Evolutionary conservation across 2,113 vertebrate genomes (phyloP).

Genomic region (Archilochus colubris): DNA sequence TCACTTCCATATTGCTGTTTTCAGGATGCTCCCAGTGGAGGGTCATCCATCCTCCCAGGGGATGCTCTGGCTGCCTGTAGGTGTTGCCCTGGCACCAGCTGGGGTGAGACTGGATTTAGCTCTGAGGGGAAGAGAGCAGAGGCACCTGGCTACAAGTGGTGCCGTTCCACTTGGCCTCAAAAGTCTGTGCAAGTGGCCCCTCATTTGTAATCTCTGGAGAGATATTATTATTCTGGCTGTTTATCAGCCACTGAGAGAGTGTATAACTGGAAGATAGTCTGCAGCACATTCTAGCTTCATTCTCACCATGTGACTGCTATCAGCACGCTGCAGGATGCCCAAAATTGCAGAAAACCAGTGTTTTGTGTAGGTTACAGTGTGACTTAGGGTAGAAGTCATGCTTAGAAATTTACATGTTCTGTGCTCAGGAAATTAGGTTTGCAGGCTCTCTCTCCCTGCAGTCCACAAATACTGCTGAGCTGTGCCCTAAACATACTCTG

Average conservation of each 20-base stretch:
- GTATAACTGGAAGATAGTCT: not conserved
- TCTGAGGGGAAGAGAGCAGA: not conserved
- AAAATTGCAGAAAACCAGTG: not conserved
- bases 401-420: not conserved
- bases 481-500: not conserved
- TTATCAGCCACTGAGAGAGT: not conserved
- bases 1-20: not conserved
- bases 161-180: not conserved
- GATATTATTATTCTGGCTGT: not conserved
- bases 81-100: not conserved
- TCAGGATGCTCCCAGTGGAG: not conserved
- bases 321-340: not conserved
- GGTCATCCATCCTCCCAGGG: not conserved
- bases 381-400: not conserved
- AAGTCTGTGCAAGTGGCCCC: not conserved
- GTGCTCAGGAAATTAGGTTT: not conserved
- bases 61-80: not conserved
- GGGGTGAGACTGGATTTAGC: not conserved
- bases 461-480: not conserved
- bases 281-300: fast-evolving
- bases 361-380: too few species aligned
- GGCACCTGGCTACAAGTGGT: not conserved
- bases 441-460: not conserved
- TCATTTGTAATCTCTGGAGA: not conserved
- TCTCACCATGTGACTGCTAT: not conserved